Evolutionary conservation across 2,888 invertebrate genomes (phyloP).

Genomic region (Prosapia bicincta): DNA sequence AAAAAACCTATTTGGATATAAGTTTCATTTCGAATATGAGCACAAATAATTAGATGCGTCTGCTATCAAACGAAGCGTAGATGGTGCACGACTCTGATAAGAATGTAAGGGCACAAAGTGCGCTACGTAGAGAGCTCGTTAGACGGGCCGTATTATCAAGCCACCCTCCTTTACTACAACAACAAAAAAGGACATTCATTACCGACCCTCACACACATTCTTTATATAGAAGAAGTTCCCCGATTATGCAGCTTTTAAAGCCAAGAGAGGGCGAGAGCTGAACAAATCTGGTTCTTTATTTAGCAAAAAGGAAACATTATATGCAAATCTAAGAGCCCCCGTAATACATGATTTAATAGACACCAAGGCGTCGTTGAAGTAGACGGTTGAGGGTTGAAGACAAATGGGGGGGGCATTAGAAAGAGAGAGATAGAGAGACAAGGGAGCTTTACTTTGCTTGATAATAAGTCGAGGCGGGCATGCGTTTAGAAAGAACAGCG

Average conservation of each 20-base stretch:
- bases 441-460: neutral
- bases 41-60: too few relatives aligned
- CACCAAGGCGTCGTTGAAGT: neutral
- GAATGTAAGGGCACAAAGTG: neutral
- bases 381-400: neutral
- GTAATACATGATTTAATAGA: neutral
- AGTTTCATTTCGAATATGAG: too few relatives aligned
- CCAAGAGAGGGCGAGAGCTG: neutral
- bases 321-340: neutral
- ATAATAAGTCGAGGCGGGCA: neutral
- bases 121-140: neutral
- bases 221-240: neutral
- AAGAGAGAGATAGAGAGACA: slow-evolving; percentile 21
- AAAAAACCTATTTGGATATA: too few relatives aligned
- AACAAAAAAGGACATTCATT: slow-evolving; percentile 2
- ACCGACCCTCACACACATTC: neutral
- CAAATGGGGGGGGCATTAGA: slow-evolving; percentile 5
- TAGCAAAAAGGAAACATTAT: neutral
- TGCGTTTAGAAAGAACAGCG: slow-evolving; percentile 4
- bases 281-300: neutral
- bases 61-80: too few relatives aligned
- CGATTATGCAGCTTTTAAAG: neutral
- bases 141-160: neutral
- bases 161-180: neutral
- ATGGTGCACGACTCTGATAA: too few relatives aligned